Conservation (phyloP, 2,113 vertebrate genomes). For the Pao palembangensis region DNA sequence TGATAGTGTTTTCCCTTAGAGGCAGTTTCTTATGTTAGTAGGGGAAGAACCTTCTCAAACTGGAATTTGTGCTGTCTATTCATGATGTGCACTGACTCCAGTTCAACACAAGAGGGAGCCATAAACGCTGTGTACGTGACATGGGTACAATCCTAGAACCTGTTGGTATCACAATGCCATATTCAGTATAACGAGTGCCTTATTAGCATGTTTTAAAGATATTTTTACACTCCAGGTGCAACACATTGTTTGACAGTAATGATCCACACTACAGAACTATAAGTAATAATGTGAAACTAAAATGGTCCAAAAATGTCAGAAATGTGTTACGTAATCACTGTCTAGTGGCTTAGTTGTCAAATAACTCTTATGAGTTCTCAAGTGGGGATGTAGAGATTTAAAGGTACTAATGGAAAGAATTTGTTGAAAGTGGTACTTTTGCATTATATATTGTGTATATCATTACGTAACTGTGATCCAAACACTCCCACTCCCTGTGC, state of each 20-base stretch:
- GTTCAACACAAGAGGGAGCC: slow-evolving; percentile 43
- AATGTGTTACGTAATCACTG: slow-evolving; percentile 50
- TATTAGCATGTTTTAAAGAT: slow-evolving; percentile 37
- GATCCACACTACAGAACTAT: slow-evolving; percentile 36
- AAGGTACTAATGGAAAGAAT: slow-evolving; percentile 51
- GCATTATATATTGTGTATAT: slow-evolving; percentile 50
- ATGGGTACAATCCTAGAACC: slow-evolving; percentile 31
- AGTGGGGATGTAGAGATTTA: slow-evolving; percentile 40
- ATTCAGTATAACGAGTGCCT: slow-evolving; percentile 48
- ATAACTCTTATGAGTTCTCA: slow-evolving; percentile 29
- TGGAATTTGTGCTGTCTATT: slow-evolving; percentile 5
- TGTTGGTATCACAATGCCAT: slow-evolving; percentile 7
- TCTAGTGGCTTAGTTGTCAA: slow-evolving; percentile 33
- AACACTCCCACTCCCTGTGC: slow-evolving; percentile 40
- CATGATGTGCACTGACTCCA: slow-evolving; percentile 25
- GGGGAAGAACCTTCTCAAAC: slow-evolving; percentile 1
- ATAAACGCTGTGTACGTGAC: slow-evolving; percentile 42
- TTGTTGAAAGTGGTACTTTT: slow-evolving; percentile 63
- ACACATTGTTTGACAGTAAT: slow-evolving; percentile 57
- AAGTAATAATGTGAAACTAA: slow-evolving; percentile 65
- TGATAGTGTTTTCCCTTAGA: neutral
- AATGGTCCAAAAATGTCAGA: slow-evolving; percentile 58
- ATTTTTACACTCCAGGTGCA: slow-evolving; percentile 56
- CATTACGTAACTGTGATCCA: slow-evolving; percentile 60
- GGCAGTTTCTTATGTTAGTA: neutral